Evolutionary conservation across 2,888 invertebrate species (phyloP).

Genomic region (Limnephilus marmoratus): DNA sequence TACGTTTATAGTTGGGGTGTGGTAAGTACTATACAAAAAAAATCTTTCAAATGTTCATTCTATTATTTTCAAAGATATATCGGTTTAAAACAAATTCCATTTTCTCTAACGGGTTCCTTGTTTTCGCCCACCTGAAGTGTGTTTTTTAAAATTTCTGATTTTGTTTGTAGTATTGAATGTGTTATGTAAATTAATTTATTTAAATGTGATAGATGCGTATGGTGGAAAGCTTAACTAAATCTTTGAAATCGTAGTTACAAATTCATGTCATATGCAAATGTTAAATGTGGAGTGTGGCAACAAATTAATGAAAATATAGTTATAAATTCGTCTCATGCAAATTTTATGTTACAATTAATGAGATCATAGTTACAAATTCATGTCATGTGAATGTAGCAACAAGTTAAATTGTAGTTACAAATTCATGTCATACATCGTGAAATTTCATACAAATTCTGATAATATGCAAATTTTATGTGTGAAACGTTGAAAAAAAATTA

Average conservation of each 20-base stretch:
- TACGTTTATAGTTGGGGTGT: no score
- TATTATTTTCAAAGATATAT: no score
- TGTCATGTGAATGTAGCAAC: background rate
- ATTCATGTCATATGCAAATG: conserved; percentile 40
- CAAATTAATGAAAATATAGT: background rate
- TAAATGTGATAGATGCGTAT: conserved; percentile 48
- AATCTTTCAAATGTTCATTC: no score
- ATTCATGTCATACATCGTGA: background rate
- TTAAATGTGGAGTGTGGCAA: background rate
- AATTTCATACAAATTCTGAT: no score
- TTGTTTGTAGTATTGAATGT: conserved; percentile 10
- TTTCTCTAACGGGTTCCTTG: no score
- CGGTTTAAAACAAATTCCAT: no score
- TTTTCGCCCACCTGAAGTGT: no score
- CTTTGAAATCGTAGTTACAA: conserved; percentile 28
- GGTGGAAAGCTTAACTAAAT: conserved; percentile 40
- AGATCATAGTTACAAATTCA: background rate
- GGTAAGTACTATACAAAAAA: no score
- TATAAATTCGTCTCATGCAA: background rate
- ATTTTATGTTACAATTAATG: background rate
- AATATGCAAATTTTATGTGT: background rate
- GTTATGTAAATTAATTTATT: conserved; percentile 6
- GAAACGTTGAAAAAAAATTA: background rate
- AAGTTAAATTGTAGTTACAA: background rate
- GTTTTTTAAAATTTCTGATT: no score